These are phyloP conservation scores for Penaeus indicus DNA, from an alignment of 1,140 invertebrate genomes.

Conservation along the genomic window DNA sequence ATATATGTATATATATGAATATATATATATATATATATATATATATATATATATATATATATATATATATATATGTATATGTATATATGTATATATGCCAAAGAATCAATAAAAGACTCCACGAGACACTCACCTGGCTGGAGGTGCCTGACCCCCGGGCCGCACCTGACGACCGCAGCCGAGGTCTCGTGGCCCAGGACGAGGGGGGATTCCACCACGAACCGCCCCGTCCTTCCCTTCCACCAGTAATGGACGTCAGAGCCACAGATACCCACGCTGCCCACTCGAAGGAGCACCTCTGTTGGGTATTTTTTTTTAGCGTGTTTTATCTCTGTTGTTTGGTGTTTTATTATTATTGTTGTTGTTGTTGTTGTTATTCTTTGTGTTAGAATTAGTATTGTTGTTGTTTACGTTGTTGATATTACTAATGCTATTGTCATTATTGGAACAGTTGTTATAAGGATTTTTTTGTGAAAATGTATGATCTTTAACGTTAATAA, in stretches of 20 bases:
- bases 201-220: constrained; percentile 86
- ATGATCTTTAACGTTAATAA: background rate
- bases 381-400: too few species aligned
- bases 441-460: too few species aligned
- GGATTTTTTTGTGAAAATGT: background rate
- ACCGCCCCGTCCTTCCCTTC: constrained; percentile 85
- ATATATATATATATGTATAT: background rate
- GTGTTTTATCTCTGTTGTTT: too few species aligned
- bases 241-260: constrained; percentile 95
- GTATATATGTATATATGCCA: background rate
- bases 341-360: too few species aligned
- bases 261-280: constrained; percentile 94
- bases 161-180: constrained; percentile 79
- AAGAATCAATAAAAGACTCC: background rate
- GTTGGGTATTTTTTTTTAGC: constrained; percentile 67
- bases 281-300: constrained; percentile 92
- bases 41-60: background rate
- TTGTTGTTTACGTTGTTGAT: too few species aligned
- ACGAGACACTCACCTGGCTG: constrained; percentile 73
- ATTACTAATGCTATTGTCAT: too few species aligned
- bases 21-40: background rate
- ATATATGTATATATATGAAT: background rate
- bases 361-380: too few species aligned
- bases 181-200: constrained; percentile 91
- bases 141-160: constrained; percentile 82